phyloP scores from a whole-genome alignment of 1,140 invertebrate genomes.

The Eueides isabella region DNA sequence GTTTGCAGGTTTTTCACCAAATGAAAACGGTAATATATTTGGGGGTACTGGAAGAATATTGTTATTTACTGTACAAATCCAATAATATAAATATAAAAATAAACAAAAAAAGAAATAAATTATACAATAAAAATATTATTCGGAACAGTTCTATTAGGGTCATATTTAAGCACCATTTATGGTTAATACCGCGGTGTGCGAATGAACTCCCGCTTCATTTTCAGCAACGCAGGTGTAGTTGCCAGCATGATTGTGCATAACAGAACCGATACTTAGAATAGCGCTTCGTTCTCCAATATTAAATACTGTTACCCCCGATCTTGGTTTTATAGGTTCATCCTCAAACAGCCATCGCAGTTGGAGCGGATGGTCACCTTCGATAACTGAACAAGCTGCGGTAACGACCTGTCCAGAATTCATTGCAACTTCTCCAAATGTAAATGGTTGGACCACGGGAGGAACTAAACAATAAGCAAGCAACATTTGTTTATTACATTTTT shows the following conservation, averaged over 20 bases:
- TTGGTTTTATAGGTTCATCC: slow-evolving; percentile 79
- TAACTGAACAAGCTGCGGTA: slow-evolving; percentile 87
- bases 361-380: slow-evolving; percentile 88
- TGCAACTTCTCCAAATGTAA: slow-evolving; percentile 87
- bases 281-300: slow-evolving; percentile 85
- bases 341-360: slow-evolving; percentile 88
- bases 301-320: slow-evolving; percentile 82
- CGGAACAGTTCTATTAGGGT: slow-evolving; percentile 11
- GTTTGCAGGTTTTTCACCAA: slow-evolving; percentile 86
- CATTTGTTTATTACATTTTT: slow-evolving; percentile 47
- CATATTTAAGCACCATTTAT: slow-evolving; percentile 83
- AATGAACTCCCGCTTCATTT: slow-evolving; percentile 84
- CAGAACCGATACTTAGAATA: slow-evolving; percentile 86
- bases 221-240: slow-evolving; percentile 86
- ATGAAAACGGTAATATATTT: slow-evolving; percentile 84
- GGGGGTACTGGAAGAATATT: slow-evolving; percentile 82
- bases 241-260: slow-evolving; percentile 84
- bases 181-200: slow-evolving; percentile 78
- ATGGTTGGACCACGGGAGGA: slow-evolving; percentile 88
- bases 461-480: slow-evolving; percentile 81
- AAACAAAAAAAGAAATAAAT: slow-evolving; percentile 40
- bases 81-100: slow-evolving; percentile 46
- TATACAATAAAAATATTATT: slow-evolving; percentile 29
- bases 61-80: slow-evolving; percentile 41
- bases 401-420: slow-evolving; percentile 87